Percentiles rank a stretch among this genome's conserved stretches.
These are phyloP conservation scores for Sceloporus undulatus DNA, from an alignment of 2,113 vertebrate species.

Conservation along the genomic window DNA sequence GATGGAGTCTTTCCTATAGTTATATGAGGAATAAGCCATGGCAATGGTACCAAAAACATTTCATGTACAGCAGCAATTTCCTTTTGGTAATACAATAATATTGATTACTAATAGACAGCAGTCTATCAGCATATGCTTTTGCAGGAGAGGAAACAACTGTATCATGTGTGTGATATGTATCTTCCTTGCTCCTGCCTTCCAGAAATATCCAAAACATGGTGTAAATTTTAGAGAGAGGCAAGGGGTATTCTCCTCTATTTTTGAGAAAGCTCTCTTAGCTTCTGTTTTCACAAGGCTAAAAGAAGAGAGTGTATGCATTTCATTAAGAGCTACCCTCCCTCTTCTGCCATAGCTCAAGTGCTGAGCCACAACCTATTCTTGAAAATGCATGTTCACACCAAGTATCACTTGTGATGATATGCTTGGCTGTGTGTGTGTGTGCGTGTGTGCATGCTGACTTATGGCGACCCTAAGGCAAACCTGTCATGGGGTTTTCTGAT, in stretches of 20 bases:
- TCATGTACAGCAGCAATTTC: not conserved
- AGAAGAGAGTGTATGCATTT: not conserved
- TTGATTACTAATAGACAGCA: not conserved
- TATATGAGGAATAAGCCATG: not conserved
- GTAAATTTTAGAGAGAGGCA: not conserved
- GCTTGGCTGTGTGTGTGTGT: too few relatives aligned
- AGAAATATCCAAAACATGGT: not conserved
- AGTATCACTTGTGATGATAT: not conserved
- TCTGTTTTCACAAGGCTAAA: not conserved
- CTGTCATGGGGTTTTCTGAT: too few relatives aligned
- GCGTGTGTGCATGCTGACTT: too few relatives aligned
- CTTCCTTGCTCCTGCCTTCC: not conserved
- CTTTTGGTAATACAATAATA: not conserved
- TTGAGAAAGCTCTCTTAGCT: not conserved
- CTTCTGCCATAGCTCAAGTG: not conserved
- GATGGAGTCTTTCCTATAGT: constrained; percentile 25
- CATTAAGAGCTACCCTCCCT: not conserved
- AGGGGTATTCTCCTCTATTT: not conserved
- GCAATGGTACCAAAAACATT: not conserved
- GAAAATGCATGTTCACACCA: not conserved
- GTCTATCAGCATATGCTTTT: not conserved
- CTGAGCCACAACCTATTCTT: not conserved
- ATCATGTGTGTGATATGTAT: not conserved
- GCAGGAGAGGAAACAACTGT: not conserved
- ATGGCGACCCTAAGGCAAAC: too few relatives aligned